Base-by-base conservation (phyloP, 2,113 vertebrate genomes). In the human (Homo sapiens) region DNA sequence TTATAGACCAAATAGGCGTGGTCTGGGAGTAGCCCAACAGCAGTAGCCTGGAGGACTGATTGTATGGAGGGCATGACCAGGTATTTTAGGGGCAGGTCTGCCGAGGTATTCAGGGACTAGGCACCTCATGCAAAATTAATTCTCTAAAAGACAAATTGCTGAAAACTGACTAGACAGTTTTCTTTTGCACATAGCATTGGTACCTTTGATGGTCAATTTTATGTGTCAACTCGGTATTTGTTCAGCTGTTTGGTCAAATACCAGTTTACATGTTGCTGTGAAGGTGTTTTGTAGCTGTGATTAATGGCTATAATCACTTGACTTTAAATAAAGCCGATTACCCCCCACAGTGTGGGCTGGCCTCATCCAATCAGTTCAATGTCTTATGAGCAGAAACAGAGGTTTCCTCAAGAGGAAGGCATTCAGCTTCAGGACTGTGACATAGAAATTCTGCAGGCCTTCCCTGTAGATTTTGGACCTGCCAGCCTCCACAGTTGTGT, bases 401-500 rank as follows among this genome's bases (percentile, higher is more conserved):
- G 48, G 55, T 79, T 95, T 95, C n/a, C 25, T 23, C 20, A 38
- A 79, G 61, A 94, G 81, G 81, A 95, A 73, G 14, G 27, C 55
- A 90, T 84, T 93, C 18, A 45, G 61, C 30, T 25, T 93, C 8
- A 45, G 76, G 55, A 64, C 13, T 76, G 20, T 55, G 59, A 38
- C 8, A 64, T 6, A 85, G 32, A 93, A 76, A 14, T 76, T 75
- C 35, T 75, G 35, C 48, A 64, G 45, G 50, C 13, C 20, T 86
- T n/a, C 57, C 87, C 57, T 93, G 38, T 90, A 86, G 59, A 40
- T 90, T 93, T 97, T 82, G 91, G 81, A 93, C 75, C 81, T 70
- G 50, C 68, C 81, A 90, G 75, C 82, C 23, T 97, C 68, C 75
- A 90, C 43, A 78, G 78, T 52, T 50, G 40, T 5, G 30, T 90